Percentiles rank a stretch among this genome's conserved stretches.
These are phyloP conservation scores for Aurelia coerulea DNA, from an alignment of 30 jellyfish, hydroid and myxozoan species.

Conservation along the genomic window DNA sequence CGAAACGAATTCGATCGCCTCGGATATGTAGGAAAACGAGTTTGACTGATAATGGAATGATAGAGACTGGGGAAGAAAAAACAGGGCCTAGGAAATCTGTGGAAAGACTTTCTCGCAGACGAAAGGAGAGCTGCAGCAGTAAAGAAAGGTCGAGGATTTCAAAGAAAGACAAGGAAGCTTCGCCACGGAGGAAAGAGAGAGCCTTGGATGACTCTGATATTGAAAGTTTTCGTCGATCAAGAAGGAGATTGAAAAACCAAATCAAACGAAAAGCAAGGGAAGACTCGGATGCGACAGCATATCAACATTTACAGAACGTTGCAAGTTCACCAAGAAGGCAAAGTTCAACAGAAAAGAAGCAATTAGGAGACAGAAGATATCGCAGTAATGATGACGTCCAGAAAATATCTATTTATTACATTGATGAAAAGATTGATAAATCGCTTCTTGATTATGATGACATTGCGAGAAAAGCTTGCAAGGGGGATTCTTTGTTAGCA, in stretches of 20 bases:
- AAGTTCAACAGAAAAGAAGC: background rate
- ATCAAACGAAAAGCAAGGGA: conserved; percentile 13
- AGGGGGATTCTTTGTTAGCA: background rate
- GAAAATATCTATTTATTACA: conserved; percentile 44
- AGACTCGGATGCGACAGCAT: conserved; percentile 7
- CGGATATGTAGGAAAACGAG: background rate
- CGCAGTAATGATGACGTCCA: background rate
- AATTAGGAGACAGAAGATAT: background rate
- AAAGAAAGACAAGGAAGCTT: conserved; percentile 21
- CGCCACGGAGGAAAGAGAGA: conserved; percentile 11
- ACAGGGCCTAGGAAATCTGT: background rate
- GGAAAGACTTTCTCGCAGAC: background rate
- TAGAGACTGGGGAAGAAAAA: background rate
- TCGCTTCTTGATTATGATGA: background rate
- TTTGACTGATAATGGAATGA: conserved; percentile 3
- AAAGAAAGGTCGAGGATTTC: conserved; percentile 8
- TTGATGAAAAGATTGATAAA: conserved; percentile 14
- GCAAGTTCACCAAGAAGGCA: background rate
- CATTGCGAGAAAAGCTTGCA: background rate
- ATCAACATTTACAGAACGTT: background rate
- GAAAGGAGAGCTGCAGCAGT: conserved; percentile 9
- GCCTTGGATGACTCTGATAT: conserved; percentile 38
- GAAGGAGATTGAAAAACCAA: conserved; percentile 8
- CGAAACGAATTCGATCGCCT: conserved; percentile 8
- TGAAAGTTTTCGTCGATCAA: conserved; percentile 22